These are phyloP conservation scores for Leptinotarsa undecemlineata DNA, from an alignment of 1,140 invertebrate genomes.

Conservation along the genomic window DNA sequence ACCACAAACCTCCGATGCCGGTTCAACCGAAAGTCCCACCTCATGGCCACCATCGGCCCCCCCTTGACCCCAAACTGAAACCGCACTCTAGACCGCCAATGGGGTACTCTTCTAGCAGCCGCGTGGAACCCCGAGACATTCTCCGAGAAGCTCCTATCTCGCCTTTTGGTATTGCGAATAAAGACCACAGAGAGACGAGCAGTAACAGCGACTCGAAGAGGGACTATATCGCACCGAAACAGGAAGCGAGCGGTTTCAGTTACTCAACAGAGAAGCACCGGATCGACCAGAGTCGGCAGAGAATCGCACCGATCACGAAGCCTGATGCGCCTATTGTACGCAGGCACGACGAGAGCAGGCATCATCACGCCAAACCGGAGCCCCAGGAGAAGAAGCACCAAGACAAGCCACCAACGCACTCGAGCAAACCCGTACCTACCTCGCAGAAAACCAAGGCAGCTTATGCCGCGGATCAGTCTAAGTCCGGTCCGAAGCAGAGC, in stretches of 20 bases:
- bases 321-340: too few relatives aligned
- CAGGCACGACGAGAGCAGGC: too few relatives aligned
- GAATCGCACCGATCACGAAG: too few relatives aligned
- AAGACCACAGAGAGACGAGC: slow-evolving; percentile 29
- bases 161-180: slow-evolving; percentile 36
- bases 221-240: too few relatives aligned
- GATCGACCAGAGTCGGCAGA: too few relatives aligned
- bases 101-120: slow-evolving; percentile 18
- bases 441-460: slow-evolving; percentile 52
- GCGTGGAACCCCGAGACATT: slow-evolving; percentile 40
- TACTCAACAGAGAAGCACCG: too few relatives aligned
- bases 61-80: slow-evolving; percentile 48
- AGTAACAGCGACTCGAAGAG: slow-evolving; percentile 8
- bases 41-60: slow-evolving; percentile 46
- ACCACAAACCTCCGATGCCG: slow-evolving; percentile 36
- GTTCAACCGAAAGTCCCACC: slow-evolving; percentile 32
- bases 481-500: slow-evolving; percentile 50
- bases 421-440: slow-evolving; percentile 42
- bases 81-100: slow-evolving; percentile 41
- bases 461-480: slow-evolving; percentile 46
- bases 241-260: too few relatives aligned
- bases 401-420: not conserved
- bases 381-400: too few relatives aligned
- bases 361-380: too few relatives aligned
- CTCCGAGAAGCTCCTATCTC: slow-evolving; percentile 42